These are phyloP conservation scores for Python bivittatus DNA, from an alignment of 2,113 vertebrate genomes.

Conservation along the genomic window DNA sequence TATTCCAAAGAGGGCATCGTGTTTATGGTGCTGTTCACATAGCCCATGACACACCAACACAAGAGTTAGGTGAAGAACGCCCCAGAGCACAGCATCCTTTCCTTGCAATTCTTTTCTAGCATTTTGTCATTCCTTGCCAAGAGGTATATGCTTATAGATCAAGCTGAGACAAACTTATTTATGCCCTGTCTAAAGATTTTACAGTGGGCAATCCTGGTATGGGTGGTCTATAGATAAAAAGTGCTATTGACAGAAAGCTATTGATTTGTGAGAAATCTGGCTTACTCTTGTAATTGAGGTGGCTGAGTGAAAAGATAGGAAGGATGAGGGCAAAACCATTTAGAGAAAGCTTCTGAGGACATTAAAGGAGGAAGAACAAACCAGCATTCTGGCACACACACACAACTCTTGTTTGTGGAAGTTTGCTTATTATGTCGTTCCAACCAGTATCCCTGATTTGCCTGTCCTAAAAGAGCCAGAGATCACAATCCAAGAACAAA, in stretches of 20 bases:
- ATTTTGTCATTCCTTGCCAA: neutral
- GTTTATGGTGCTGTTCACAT: neutral
- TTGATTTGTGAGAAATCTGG: neutral
- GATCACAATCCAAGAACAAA: neutral
- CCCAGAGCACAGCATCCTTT: neutral
- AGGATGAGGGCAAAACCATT: neutral
- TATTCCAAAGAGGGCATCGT: neutral
- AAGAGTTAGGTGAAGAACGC: conserved; percentile 18
- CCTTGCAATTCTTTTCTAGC: conserved; percentile 1
- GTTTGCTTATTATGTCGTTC: neutral
- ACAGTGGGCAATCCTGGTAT: neutral
- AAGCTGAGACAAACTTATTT: neutral
- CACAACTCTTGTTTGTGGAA: neutral
- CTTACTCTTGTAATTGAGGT: neutral
- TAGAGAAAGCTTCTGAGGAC: neutral
- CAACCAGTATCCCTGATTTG: neutral
- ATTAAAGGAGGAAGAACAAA: neutral
- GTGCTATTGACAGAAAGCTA: neutral
- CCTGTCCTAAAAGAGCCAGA: neutral
- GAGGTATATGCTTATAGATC: neutral
- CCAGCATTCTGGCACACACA: neutral
- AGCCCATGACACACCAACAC: neutral
- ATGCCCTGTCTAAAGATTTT: conserved; percentile 46
- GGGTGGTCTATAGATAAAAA: neutral
- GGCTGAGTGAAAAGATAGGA: neutral